Evolutionary conservation across 2,888 invertebrate genomes (phyloP), one percentile per base, ranked within the genome.

Genomic region (Eretmocerus hayati): DNA sequence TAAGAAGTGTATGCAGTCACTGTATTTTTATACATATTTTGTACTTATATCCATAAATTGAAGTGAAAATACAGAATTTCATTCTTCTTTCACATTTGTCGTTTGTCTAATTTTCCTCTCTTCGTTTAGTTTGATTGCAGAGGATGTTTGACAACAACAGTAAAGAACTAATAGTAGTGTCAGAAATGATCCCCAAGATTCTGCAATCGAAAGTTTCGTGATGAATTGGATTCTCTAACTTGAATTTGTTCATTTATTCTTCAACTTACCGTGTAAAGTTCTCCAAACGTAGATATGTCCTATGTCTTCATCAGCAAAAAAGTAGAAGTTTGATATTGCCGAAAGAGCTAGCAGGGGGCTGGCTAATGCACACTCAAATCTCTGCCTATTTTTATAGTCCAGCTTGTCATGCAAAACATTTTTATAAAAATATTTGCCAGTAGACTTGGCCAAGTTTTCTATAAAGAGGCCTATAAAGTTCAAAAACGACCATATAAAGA

Each of bases 401-500:
- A 74, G 56, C 51, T 62, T 61, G 46, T 59, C 68, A 4, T 58
- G 59, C 43, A 75, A 74, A 59, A 78, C 75, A 22, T 63, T 62
- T 46, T 66, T 66, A 64, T 81, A 83, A 20, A 69, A 62, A 35
- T 73, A 74, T 42, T 69, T 65, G 6, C 78, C 75, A 26, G 81
- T 51, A 19, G 65, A 59, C 64, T 75, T 80, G 2, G 78, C 81
- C 13, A 80, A 48, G 58, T 80, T 77, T 73, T 94, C 94, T 15
- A 87, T 65, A 11, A 80, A 73, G 39, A 94, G 76, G 26, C 90
- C 91, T 5, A 84, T 56, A 65, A 84, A 93, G 73, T 95, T 95
- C n/a, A 92, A 72, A 9, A 80, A 59, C n/a, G 88, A 80, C 94
- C 95, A 96, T 47, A 89, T 74, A 51, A 92, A 79, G 56, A 94